Conservation (phyloP, 2,797 vertebrate species). For the Crenichthys baileyi region DNA sequence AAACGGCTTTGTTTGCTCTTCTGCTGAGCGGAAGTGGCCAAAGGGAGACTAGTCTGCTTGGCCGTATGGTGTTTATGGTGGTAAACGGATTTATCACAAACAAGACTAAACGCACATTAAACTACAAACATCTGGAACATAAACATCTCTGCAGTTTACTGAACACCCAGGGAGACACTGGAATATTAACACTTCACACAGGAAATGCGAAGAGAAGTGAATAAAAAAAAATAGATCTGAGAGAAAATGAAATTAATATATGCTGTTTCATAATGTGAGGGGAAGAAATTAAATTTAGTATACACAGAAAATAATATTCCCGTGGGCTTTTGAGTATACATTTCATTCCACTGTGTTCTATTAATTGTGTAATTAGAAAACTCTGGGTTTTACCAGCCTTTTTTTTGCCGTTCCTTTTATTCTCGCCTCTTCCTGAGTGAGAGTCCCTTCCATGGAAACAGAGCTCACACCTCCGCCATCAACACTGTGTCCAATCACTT, state of each 20-base stretch:
- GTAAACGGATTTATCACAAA: conserved; percentile 41
- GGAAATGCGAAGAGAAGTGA: conserved; percentile 15
- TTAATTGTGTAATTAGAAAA: conserved; percentile 35
- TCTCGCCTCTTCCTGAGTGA: conserved; percentile 57
- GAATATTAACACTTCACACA: conserved; percentile 8
- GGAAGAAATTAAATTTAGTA: background rate
- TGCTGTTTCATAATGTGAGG: background rate
- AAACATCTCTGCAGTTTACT: conserved; percentile 40
- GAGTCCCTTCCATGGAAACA: conserved; percentile 81
- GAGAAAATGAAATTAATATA: conserved; percentile 12
- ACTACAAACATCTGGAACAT: conserved; percentile 51
- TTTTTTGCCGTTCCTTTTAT: conserved; percentile 44
- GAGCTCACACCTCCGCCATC: conserved; percentile 76
- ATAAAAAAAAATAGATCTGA: conserved; percentile 6
- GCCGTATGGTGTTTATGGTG: conserved; percentile 44
- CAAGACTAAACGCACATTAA: conserved; percentile 27
- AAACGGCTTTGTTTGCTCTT: conserved; percentile 39
- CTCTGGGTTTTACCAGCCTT: conserved; percentile 20
- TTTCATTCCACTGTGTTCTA: conserved; percentile 11
- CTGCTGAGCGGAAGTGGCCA: conserved; percentile 25
- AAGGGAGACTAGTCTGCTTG: conserved; percentile 48
- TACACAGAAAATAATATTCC: conserved; percentile 2
- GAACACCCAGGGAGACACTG: conserved; percentile 24
- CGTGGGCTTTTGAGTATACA: conserved; percentile 7
- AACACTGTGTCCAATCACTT: conserved; percentile 78